These are phyloP conservation scores for Sturmia bella DNA, from an alignment of 2,888 invertebrate genomes.

Conservation along the genomic window DNA sequence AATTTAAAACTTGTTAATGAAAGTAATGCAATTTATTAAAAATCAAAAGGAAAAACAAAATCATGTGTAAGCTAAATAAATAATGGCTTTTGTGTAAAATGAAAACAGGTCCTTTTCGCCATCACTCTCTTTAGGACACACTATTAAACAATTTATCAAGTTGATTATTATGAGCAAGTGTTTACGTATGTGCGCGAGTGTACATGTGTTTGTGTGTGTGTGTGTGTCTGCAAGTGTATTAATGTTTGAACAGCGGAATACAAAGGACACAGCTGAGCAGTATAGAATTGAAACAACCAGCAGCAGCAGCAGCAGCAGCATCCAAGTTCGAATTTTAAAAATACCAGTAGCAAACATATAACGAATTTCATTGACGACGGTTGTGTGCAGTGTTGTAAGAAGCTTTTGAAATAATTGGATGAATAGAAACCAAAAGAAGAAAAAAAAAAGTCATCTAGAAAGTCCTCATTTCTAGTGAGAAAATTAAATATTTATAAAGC, in stretches of 20 bases:
- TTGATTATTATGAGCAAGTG: too few relatives aligned
- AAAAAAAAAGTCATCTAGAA: conserved; percentile 58
- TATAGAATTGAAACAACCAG: conserved; percentile 55
- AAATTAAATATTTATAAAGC: conserved; percentile 51
- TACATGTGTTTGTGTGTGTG: background rate
- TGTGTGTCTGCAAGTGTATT: background rate
- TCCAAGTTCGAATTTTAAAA: conserved; percentile 60
- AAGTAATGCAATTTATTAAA: background rate
- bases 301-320: conserved; percentile 55
- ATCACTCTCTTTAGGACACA: conserved; percentile 38
- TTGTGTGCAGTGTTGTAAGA: conserved; percentile 78
- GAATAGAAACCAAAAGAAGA: conserved; percentile 61
- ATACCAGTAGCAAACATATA: conserved; percentile 77
- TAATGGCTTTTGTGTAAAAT: background rate
- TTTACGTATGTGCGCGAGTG: too few relatives aligned
- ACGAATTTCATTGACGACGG: conserved; percentile 81
- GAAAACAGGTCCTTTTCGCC: conserved; percentile 33
- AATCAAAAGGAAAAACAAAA: background rate
- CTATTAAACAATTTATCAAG: background rate
- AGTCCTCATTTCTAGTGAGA: conserved; percentile 38
- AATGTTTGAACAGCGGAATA: conserved; percentile 29
- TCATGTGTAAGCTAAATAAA: conserved; percentile 28
- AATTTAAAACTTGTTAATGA: conserved; percentile 2
- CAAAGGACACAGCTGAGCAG: conserved; percentile 65
- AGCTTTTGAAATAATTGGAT: conserved; percentile 72